Base-by-base conservation (phyloP, 2,888 invertebrate genomes). In the Pammene aurita region DNA sequence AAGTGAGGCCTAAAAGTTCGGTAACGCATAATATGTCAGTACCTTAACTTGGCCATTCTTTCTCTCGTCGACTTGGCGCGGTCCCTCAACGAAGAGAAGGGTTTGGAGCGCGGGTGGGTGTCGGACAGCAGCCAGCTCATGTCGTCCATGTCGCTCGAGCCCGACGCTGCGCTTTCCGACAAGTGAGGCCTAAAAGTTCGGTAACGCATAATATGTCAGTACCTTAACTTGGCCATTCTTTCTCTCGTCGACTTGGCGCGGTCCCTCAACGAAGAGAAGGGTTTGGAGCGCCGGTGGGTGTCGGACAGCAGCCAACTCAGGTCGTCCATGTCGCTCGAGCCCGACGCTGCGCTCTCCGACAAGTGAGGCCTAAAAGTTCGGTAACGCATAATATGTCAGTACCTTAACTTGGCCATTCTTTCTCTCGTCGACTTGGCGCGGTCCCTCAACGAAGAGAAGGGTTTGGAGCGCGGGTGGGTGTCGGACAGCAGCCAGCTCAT, bases 291-390 rank as follows among this genome's bases (percentile, higher is more conserved):
- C 70, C 94, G 92, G 62, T 96, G 96, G 52, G 96, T 90, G 81
- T 95, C 94, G 7, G 96, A 93, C 2, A 96, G 86, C 66, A 96
- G 93, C 86, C 95, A 96, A 77, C 93, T 94, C 5, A 96, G 86
- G 55, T 94, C 94, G 56, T 91, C 93, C 50, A 93, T 90, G 66
- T 94, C 93, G 63, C 94, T 93, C 38, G 93, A 89, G 4, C 94
- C 91, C 50, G 93, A 93, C 7, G 94, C 93, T 10, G 94, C 93
- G 35, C 94, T 95, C 78, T 95, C 95, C 0, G 95, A 94, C 71
- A 94, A 89, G 76, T 95, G 94, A 5, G 95, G 95, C 72, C 95
- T 94, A 71, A 5, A 56, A 71, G 65, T 61, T 14, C 18, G 6
- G 26, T 66, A 50, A 7, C 42, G 5, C 1, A 26, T n/a, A 35